Percentiles rank a stretch among this genome's conserved stretches.
Evolutionary conservation across 2,113 vertebrate species (phyloP).

Genomic region (Centropus bengalensis): DNA sequence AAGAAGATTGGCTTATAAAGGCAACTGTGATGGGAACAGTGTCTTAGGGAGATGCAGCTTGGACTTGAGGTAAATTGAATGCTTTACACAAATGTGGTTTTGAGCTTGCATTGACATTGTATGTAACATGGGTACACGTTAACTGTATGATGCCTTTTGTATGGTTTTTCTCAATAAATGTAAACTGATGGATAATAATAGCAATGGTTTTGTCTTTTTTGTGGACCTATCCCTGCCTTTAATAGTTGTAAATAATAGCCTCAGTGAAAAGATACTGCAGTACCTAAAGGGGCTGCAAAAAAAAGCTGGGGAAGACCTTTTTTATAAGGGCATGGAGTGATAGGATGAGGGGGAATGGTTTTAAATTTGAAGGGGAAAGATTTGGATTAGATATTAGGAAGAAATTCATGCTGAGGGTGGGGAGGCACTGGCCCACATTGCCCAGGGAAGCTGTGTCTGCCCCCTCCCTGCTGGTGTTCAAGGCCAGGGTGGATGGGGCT

Average conservation of each 20-base stretch:
- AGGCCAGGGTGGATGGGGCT: no score
- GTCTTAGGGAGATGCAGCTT: slow-evolving; percentile 91
- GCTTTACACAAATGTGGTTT: slow-evolving; percentile 82
- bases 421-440: no score
- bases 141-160: slow-evolving; percentile 79
- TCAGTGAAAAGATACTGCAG: not conserved
- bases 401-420: no score
- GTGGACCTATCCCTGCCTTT: not conserved
- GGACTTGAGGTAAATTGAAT: slow-evolving; percentile 93
- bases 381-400: no score
- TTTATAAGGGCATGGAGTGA: no score
- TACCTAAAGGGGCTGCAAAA: no score
- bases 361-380: no score
- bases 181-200: slow-evolving; percentile 73
- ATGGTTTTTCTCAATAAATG: slow-evolving; percentile 82
- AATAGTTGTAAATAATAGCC: not conserved
- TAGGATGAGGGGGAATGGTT: no score
- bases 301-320: no score
- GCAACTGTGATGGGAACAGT: slow-evolving; percentile 86
- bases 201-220: slow-evolving; percentile 63
- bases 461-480: no score
- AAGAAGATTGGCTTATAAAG: slow-evolving; percentile 88
- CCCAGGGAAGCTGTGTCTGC: no score
- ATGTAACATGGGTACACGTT: slow-evolving; percentile 76
- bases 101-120: slow-evolving; percentile 80